phyloP scores from a whole-genome alignment of 2,113 vertebrate genomes.

The Tenebrosternarchus preto region DNA sequence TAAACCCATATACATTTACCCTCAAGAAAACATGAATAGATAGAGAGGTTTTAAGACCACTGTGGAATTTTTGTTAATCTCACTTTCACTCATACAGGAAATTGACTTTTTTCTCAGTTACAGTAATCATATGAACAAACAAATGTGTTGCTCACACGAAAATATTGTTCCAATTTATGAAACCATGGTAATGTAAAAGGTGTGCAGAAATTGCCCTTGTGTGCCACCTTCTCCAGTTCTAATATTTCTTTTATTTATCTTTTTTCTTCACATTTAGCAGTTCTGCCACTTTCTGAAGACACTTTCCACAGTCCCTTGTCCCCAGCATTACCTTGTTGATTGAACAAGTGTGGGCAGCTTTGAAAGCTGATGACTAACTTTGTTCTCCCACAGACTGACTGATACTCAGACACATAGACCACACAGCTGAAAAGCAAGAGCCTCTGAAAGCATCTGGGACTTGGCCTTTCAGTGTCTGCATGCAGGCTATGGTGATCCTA shows the following conservation, averaged over 20 bases:
- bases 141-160: constrained; percentile 1
- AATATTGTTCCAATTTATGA: background rate
- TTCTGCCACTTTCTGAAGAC: background rate
- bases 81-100: constrained; percentile 54
- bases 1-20: constrained; percentile 19
- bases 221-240: background rate
- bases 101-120: constrained; percentile 43
- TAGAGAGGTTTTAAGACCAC: constrained; percentile 40
- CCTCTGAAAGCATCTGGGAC: background rate
- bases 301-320: background rate
- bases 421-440: background rate
- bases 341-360: constrained; percentile 28
- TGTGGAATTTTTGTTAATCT: constrained; percentile 48
- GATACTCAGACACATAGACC: constrained; percentile 30
- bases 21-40: constrained; percentile 25
- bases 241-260: background rate
- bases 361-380: constrained; percentile 35
- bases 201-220: background rate
- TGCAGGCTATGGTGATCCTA: background rate
- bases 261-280: background rate
- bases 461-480: background rate
- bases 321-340: constrained; percentile 13
- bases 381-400: constrained; percentile 28
- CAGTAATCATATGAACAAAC: constrained; percentile 43
- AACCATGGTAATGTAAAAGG: background rate